Conservation (phyloP, 2,797 vertebrate genomes). For the Tangara arthus region DNA sequence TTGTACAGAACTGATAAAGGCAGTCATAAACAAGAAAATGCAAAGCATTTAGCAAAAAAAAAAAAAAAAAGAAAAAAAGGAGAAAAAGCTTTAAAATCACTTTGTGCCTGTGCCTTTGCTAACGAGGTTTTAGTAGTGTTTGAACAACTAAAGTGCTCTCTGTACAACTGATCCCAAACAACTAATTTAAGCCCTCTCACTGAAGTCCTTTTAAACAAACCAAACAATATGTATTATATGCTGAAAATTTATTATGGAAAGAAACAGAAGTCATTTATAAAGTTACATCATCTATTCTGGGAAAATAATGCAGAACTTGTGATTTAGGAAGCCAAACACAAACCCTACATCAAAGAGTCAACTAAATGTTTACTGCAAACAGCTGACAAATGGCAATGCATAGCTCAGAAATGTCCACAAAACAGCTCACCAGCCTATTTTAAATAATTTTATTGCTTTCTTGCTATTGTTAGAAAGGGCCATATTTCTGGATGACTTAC, state of each 20-base stretch:
- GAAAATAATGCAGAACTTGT: conserved; percentile 36
- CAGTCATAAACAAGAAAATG: not conserved
- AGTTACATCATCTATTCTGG: conserved; percentile 40
- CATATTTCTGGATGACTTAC: conserved; percentile 1
- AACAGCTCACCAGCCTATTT: not conserved
- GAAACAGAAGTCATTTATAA: conserved; percentile 13
- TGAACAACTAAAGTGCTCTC: not conserved
- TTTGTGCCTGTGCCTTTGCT: not conserved
- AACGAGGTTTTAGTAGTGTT: not conserved
- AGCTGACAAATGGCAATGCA: conserved; percentile 30
- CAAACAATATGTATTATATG: conserved; percentile 1
- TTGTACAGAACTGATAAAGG: not conserved
- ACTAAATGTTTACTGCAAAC: conserved; percentile 17
- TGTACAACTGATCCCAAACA: not conserved
- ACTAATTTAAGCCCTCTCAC: not conserved
- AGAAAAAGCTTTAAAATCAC: not conserved
- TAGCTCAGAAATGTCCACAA: conserved; percentile 2
- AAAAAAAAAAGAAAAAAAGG: not conserved
- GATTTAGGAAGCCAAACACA: conserved; percentile 27
- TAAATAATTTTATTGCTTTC: conserved; percentile 5
- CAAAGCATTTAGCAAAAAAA: not conserved
- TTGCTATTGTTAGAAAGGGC: not conserved
- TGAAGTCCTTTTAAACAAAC: conserved; percentile 14
- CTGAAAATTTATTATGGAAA: conserved; percentile 28
- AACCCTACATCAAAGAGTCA: conserved; percentile 32